Evolutionary conservation across 2,113 vertebrate species (phyloP), one percentile per base, ranked within the genome.

Genomic region (Labeo catla): DNA sequence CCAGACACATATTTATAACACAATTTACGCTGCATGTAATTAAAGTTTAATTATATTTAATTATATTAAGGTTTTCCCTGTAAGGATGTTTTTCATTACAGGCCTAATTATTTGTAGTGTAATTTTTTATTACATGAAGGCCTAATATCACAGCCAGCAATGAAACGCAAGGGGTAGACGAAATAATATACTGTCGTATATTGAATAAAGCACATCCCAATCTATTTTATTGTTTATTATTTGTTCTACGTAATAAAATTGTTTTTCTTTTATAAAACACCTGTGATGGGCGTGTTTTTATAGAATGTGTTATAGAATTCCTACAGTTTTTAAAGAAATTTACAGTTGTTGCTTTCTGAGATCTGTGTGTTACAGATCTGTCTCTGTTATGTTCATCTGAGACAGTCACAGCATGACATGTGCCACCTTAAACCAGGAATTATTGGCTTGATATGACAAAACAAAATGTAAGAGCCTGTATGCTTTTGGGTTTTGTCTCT

Each of bases 381-480:
- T 21, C 57, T 61, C 16, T 19, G 54, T 19, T 59, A 19, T n/a
- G 6, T 2, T 77, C 49, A 10, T 50, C 57, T 59, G 23, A 77
- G 13, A 47, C 8, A 81, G 39, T 63, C 54, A 45, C 36, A 80
- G 11, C 21, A 8, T 65, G 43, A 21, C 81, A 70, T 7, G 81
- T 83, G 65, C 81, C 49, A 83, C 81, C 81, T 83, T 83, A 83
- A 83, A 70, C 16, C 63, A 70, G 6, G 23, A n/a, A 70, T 65
- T 80, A 49, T 28, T 65, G 45, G 45, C 45, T 50, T 16, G 6
- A 4, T 49, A 4, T 36, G 28, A 39, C 23, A 50, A 65, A 81
- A 50, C 28, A 49, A 4, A 66, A 81, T 11, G 49, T 6, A 77
- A 54, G 4, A 59, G 43, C 34, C 59, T 63, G 52, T 43, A 59